Evolutionary conservation across 1,140 invertebrate genomes (phyloP).

Genomic region (roundworm (Caenorhabditis elegans)): WBcel235 BX284604.4:5984501-5985000

Average conservation of each 20-base stretch:
- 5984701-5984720: slow-evolving; percentile 51
- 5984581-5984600: slow-evolving; percentile 43
- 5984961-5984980: slow-evolving; percentile 38
- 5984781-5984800: slow-evolving; percentile 27
- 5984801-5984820: slow-evolving; percentile 35
- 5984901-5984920: slow-evolving; percentile 42
- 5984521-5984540: no score
- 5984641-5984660: slow-evolving; percentile 62
- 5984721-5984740: slow-evolving; percentile 58
- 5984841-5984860: neutral
- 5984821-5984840: slow-evolving; percentile 26
- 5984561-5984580: slow-evolving; percentile 43
- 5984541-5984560: no score
- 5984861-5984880: neutral
- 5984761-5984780: neutral
- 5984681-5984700: slow-evolving; percentile 55
- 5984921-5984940: slow-evolving; percentile 50
- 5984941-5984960: slow-evolving; percentile 48
- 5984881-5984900: slow-evolving; percentile 43
- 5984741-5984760: slow-evolving; percentile 46
- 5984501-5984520: no score
- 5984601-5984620: slow-evolving; percentile 49
- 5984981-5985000: neutral
- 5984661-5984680: slow-evolving; percentile 58
- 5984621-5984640: slow-evolving; percentile 53